Evolutionary conservation across 2,113 vertebrate genomes (phyloP).

Genomic region (Regulus satrapa): DNA sequence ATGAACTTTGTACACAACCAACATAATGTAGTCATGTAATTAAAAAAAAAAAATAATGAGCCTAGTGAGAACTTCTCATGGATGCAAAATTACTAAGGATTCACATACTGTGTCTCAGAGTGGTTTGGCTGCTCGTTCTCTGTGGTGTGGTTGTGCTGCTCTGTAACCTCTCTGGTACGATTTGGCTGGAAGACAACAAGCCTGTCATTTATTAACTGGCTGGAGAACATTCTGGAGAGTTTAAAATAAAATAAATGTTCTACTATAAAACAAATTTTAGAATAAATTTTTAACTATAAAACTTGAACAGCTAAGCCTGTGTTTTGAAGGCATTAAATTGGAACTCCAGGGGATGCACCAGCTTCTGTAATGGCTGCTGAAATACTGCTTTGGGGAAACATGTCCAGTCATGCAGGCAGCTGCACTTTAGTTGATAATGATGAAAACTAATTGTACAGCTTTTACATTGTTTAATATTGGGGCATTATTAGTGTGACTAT

Average conservation of each 20-base stretch:
- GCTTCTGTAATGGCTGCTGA: not conserved
- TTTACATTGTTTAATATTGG: not conserved
- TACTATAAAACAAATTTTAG: not conserved
- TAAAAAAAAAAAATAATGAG: not conserved
- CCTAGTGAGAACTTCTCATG: not conserved
- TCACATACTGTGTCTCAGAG: not conserved
- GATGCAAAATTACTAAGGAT: not conserved
- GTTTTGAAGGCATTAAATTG: not conserved
- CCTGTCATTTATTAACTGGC: not conserved
- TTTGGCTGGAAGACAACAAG: not conserved
- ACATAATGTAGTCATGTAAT: fast-evolving
- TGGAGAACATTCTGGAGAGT: not conserved
- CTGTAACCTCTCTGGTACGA: not conserved
- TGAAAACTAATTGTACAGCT: not conserved
- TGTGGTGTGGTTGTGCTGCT: not conserved
- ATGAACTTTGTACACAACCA: not conserved
- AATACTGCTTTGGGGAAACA: not conserved
- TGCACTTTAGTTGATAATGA: not conserved
- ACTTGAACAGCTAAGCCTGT: not conserved
- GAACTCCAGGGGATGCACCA: not conserved
- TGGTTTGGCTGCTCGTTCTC: not conserved
- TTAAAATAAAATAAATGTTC: not conserved
- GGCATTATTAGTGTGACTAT: not conserved
- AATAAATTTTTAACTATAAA: not conserved
- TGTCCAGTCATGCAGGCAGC: not conserved